phyloP scores from a whole-genome alignment of 2,797 vertebrate species.

The Cynopterus sphinx region DNA sequence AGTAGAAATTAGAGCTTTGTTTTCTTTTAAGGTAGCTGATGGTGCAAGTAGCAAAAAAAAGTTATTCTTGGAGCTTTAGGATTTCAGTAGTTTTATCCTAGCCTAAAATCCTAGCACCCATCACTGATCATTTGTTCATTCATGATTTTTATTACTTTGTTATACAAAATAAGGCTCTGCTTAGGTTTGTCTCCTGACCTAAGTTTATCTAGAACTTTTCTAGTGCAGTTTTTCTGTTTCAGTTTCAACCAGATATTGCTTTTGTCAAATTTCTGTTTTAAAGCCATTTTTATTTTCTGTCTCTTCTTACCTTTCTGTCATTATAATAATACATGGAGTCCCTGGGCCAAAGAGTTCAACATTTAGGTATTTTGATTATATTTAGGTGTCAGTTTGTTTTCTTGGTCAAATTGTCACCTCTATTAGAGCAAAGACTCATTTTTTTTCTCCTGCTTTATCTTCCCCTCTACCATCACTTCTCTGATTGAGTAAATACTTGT shows the following conservation, averaged over 20 bases:
- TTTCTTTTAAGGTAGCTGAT: neutral
- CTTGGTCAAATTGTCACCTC: neutral
- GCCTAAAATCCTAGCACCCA: neutral
- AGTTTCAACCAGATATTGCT: neutral
- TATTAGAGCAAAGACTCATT: neutral
- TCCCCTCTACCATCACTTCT: neutral
- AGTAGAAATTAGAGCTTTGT: neutral
- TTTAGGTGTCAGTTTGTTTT: constrained; percentile 21
- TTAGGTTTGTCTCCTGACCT: neutral
- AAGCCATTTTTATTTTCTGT: neutral
- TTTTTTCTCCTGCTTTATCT: neutral
- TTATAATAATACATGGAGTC: neutral
- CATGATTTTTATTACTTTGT: neutral
- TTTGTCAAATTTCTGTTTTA: neutral
- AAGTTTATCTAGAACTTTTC: neutral
- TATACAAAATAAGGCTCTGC: neutral
- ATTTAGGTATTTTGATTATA: neutral
- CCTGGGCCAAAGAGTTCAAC: neutral
- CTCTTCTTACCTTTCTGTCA: neutral
- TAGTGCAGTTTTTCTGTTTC: neutral
- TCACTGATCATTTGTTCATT: neutral
- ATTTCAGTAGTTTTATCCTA: neutral
- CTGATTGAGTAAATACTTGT: neutral
- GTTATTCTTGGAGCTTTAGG: neutral
- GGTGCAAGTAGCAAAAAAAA: neutral